Evolutionary conservation across 2,113 vertebrate species (phyloP).

Genomic region (Phocoena sinus): DNA sequence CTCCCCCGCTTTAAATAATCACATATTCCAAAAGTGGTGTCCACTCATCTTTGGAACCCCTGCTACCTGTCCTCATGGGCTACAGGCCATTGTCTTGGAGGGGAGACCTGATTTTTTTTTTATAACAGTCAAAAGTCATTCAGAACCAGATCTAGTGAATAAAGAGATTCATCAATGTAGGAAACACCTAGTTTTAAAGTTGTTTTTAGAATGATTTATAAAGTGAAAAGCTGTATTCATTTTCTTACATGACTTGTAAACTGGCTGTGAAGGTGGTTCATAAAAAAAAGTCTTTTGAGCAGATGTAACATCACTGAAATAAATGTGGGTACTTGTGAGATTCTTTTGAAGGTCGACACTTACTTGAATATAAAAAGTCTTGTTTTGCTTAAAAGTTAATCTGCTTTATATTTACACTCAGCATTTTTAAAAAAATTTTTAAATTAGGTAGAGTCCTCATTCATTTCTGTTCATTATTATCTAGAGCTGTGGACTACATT

Average conservation of each 20-base stretch:
- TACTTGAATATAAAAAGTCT: conserved; percentile 12
- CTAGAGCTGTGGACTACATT: background rate
- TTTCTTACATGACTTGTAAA: conserved; percentile 30
- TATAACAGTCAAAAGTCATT: background rate
- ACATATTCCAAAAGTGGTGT: background rate
- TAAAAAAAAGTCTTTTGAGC: background rate
- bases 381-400: conserved; percentile 3
- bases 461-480: conserved; percentile 11
- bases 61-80: background rate
- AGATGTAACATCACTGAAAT: background rate
- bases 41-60: background rate
- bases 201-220: conserved; percentile 33
- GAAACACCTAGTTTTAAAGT: background rate
- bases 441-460: background rate
- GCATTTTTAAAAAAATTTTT: background rate
- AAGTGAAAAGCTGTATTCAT: conserved; percentile 5
- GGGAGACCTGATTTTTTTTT: background rate
- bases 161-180: background rate
- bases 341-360: background rate
- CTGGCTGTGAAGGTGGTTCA: background rate
- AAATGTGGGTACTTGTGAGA: background rate
- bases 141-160: background rate
- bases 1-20: background rate
- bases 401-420: background rate
- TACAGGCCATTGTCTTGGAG: background rate